Evolutionary conservation across 2,113 vertebrate genomes (phyloP), one percentile per base, ranked within the genome.

Genomic region (Poeciliopsis retropinna): DNA sequence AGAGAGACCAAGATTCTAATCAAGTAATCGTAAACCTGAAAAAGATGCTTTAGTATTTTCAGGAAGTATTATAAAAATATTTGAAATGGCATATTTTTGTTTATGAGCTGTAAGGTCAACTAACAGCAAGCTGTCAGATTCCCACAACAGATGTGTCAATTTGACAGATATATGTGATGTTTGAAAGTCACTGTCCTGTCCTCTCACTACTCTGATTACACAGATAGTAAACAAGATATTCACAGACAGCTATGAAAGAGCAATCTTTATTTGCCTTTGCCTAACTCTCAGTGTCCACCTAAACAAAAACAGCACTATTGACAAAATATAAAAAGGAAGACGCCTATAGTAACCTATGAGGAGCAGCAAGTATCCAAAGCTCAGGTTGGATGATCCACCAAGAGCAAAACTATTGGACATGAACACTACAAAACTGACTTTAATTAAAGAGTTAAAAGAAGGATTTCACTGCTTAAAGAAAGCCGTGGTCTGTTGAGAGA

Each of bases 141-240:
- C 87, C 85, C 80, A 73, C 76, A 63, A 78, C 64, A 27, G 76
- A 82, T 57, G 74, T 78, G 90, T 87, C 83, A 85, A 89, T 70
- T 67, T 84, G 83, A 91, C 92, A 89, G 72, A 90, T 63, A 64
- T 37, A 67, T 78, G 89, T 60, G 25, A 92, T 84, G 85, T 90
- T 91, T 92, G 87, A 67, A 87, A 89, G 82, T 67, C 79, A 64
- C 75, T 37, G 37, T 37, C 44, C 54, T 37, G 62, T 75, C 73
- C 79, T 54, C 78, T 87, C 75, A 76, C 78, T 83, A 84, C 85
- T 79, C 64, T 31, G 78, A 80, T 79, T 71, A 76, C 78, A 72
- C 76, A 57, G 74, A 72, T 73, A 54, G 66, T 61, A 78, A 81
- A 83, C 76, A 67, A 39, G 60, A 39, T 41, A 10, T 73, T 67